These are phyloP conservation scores for Polyommatus iphigenia DNA, from an alignment of 2,888 invertebrate genomes.

Conservation along the genomic window DNA sequence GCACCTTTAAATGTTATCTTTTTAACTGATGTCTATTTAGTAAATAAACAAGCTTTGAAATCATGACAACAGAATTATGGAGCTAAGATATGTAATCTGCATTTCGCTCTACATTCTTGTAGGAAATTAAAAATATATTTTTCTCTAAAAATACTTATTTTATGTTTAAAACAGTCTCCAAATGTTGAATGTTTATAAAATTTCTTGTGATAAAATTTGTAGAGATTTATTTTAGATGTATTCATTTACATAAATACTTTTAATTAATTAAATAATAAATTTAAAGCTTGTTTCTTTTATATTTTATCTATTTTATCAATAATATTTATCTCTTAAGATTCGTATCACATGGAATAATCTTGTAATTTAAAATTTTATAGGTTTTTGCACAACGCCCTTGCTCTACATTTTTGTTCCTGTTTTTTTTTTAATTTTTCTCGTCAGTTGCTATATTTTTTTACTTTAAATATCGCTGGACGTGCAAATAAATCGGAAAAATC, in stretches of 20 bases:
- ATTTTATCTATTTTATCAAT: not conserved
- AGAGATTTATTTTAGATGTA: conserved; percentile 9
- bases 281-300: not conserved
- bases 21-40: not conserved
- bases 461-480: not conserved
- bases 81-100: not conserved
- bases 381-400: not conserved
- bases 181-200: not conserved
- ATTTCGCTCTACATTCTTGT: not conserved
- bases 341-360: not conserved
- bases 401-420: not conserved
- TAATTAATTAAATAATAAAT: not conserved
- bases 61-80: not conserved
- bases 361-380: not conserved
- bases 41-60: not conserved
- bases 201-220: not conserved
- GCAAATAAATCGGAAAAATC: not conserved
- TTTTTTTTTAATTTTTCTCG: not conserved
- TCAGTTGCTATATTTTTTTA: not conserved
- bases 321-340: not conserved
- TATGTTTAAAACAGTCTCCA: not conserved
- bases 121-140: not conserved
- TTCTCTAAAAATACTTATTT: not conserved
- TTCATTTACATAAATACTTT: not conserved
- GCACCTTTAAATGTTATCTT: not conserved